Conservation (phyloP, 2,888 invertebrate genomes). For the Steinernema hermaphroditum region DNA sequence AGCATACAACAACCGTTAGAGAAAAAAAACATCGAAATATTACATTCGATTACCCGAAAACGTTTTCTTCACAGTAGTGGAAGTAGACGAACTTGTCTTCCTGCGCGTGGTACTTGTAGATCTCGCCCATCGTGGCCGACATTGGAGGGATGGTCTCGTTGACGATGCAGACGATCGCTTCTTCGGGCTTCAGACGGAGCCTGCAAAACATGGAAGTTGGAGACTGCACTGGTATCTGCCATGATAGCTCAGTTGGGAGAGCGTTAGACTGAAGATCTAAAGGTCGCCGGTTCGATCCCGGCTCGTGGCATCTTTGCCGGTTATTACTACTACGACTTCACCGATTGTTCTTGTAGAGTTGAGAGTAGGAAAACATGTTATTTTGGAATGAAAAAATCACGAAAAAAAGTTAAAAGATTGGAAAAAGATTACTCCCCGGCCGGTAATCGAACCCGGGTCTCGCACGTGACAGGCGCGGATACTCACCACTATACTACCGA, state of each 20-base stretch:
- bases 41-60: slow-evolving; percentile 14
- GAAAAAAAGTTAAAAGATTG: not conserved
- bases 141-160: not conserved
- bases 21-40: not conserved
- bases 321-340: not conserved
- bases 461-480: slow-evolving; percentile 24
- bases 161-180: slow-evolving; percentile 6
- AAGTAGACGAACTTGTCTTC: slow-evolving; percentile 12
- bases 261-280: slow-evolving; percentile 67
- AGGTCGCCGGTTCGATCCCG: no score
- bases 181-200: slow-evolving; percentile 13
- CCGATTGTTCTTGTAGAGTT: no score
- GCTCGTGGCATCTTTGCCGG: slow-evolving; percentile 39
- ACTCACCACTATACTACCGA: slow-evolving; percentile 26
- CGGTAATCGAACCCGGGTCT: slow-evolving; percentile 19
- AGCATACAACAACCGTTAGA: not conserved
- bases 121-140: not conserved
- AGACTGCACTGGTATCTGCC: slow-evolving; percentile 21
- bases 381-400: not conserved
- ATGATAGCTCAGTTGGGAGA: slow-evolving; percentile 67
- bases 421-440: slow-evolving; percentile 14
- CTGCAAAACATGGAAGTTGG: not conserved
- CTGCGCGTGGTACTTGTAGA: not conserved
- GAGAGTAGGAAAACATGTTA: no score
- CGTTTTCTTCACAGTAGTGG: slow-evolving; percentile 15